Evolutionary conservation across 1,140 invertebrate species (phyloP), one percentile per base, ranked within the genome.

Genomic region (Drosophila pruinosa): DNA sequence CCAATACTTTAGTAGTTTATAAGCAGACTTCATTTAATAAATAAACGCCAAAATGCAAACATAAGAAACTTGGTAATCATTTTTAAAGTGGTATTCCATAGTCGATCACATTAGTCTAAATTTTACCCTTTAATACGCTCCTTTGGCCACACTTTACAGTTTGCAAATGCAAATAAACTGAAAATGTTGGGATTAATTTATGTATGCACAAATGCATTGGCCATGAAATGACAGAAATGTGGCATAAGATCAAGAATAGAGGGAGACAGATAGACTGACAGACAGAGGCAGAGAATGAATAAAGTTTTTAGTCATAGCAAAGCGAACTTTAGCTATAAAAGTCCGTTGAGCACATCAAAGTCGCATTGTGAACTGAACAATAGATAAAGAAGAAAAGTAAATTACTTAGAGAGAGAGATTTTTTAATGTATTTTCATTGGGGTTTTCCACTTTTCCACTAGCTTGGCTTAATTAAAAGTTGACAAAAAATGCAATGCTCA

Each of bases 401-500:
- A 24, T 45, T 24, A n/a, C 22, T n/a, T 47, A 19, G 36, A 38
- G 17, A 43, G 26, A 26, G 31, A 34, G 31, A 34, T 10, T 3
- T 12, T 34, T 34, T 34, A 10, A 12, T 34, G 10, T n/a, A 34
- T 34, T 34, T n/a, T 34, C 31, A 34, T 34, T n/a, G n/a, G n/a
- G n/a, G n/a, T n/a, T n/a, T n/a, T n/a, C n/a, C n/a, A n/a, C n/a
- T 43, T 50, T 31, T 31, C n/a, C 47, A 50, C 31, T 50, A 14
- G 47, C 47, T 8, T 8, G 45, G 58, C 28, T 69, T 88, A 78
- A 86, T 88, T 81, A 78, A 72, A 71, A 57, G 41, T 54, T 47
- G 22, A 31, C 52, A 57, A 56, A 83, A 72, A 79, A 47, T 41
- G 28, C 12, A 28, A 39, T 63, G 72, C 50, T 39, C 65, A 65